These are phyloP conservation scores for Channa argus DNA, from an alignment of 2,113 vertebrate species.

Conservation along the genomic window DNA sequence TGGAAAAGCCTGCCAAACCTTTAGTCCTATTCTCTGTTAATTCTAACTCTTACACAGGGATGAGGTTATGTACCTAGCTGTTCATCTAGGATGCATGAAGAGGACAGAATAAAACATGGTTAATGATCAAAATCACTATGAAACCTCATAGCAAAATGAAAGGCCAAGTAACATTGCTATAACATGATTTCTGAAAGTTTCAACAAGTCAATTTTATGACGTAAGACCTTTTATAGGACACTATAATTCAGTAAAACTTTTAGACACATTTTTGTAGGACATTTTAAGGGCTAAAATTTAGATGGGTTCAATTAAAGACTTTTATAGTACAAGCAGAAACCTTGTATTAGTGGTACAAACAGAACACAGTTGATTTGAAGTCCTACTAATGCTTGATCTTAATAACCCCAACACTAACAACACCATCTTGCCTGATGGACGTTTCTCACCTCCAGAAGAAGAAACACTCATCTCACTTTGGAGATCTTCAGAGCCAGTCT, in stretches of 20 bases:
- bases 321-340: too few relatives aligned
- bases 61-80: slow-evolving; percentile 8
- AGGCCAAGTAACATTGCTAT: too few relatives aligned
- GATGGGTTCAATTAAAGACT: too few relatives aligned
- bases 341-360: not conserved
- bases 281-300: too few relatives aligned
- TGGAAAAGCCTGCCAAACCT: not conserved
- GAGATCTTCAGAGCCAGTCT: slow-evolving; percentile 41
- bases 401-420: not conserved
- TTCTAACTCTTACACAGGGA: not conserved
- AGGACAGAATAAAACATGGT: not conserved
- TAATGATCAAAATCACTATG: not conserved
- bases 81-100: slow-evolving; percentile 27
- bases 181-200: too few relatives aligned
- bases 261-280: too few relatives aligned
- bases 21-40: not conserved
- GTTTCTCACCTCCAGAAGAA: slow-evolving; percentile 77
- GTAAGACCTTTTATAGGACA: too few relatives aligned
- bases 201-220: too few relatives aligned
- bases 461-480: slow-evolving; percentile 64
- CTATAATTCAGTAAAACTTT: too few relatives aligned
- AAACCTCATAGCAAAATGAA: not conserved
- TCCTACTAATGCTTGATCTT: not conserved
- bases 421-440: too few relatives aligned
- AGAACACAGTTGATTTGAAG: not conserved